A percentile compares a stretch with the other conserved stretches of the same genome.
Conservation (phyloP, 2,797 vertebrate genomes). For the Okamejei kenojei region DNA sequence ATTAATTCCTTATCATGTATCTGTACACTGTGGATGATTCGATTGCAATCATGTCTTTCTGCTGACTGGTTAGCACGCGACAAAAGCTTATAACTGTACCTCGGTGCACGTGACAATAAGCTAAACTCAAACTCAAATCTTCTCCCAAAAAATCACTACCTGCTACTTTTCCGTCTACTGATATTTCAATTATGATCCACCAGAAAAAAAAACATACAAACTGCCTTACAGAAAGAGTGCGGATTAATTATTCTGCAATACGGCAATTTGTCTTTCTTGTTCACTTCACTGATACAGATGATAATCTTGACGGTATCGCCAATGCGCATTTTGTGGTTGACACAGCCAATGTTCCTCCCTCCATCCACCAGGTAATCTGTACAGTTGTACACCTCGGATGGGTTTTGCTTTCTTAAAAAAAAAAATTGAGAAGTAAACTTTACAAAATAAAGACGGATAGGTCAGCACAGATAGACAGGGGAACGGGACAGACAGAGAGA, state of each 20-base stretch:
- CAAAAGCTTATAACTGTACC: too few relatives aligned
- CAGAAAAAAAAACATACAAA: neutral
- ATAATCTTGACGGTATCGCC: rapidly evolving
- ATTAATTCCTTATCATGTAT: too few relatives aligned
- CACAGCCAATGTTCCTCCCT: neutral
- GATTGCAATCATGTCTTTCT: too few relatives aligned
- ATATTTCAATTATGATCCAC: neutral
- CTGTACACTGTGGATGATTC: too few relatives aligned
- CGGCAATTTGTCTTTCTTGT: neutral
- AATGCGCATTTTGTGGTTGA: neutral
- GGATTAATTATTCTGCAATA: neutral
- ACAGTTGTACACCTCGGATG: neutral
- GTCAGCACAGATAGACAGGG: neutral
- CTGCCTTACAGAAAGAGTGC: neutral
- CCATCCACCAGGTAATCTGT: neutral
- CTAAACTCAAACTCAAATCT: too few relatives aligned
- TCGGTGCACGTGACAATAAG: too few relatives aligned
- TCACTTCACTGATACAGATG: neutral
- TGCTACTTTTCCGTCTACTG: too few relatives aligned
- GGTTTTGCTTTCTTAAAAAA: neutral
- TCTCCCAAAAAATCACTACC: too few relatives aligned
- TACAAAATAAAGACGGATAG: neutral
- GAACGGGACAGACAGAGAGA: too few relatives aligned
- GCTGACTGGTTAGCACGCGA: too few relatives aligned
- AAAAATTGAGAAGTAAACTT: neutral